A percentile compares a stretch with the other conserved stretches of the same genome.
These are phyloP conservation scores for Troglohyphantes excavatus DNA, from an alignment of 2,888 invertebrate species.

Conservation along the genomic window DNA sequence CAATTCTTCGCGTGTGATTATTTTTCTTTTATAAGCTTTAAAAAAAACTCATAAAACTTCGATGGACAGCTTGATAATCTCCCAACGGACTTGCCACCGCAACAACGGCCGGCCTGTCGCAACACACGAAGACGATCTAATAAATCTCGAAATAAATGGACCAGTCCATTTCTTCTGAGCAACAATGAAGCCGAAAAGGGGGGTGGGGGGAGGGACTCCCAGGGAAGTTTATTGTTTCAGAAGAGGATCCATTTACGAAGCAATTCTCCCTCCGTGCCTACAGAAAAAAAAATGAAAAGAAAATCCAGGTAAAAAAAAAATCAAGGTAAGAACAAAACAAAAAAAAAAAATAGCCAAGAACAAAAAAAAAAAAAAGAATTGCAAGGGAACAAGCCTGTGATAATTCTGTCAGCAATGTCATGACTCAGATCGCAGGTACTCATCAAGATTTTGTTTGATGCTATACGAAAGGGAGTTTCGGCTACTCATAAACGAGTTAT, in stretches of 20 bases:
- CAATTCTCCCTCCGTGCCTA: slow-evolving; percentile 18
- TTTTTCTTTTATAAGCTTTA: background rate
- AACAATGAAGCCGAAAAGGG: slow-evolving; percentile 26
- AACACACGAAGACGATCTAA: background rate
- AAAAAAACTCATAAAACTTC: background rate
- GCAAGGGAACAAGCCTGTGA: background rate
- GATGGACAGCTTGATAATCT: background rate
- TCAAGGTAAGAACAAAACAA: background rate
- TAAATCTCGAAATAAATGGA: slow-evolving; percentile 7
- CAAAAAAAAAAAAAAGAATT: background rate
- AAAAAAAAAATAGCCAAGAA: background rate
- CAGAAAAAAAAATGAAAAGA: slow-evolving; percentile 3
- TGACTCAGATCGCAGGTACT: slow-evolving; percentile 55
- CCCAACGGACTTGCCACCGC: background rate
- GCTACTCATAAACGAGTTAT: slow-evolving; percentile 57
- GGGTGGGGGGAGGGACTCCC: background rate
- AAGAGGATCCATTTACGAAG: slow-evolving; percentile 24
- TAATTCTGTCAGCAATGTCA: slow-evolving; percentile 50
- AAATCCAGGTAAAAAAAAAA: background rate
- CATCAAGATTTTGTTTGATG: slow-evolving; percentile 48
- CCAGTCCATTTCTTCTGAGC: background rate
- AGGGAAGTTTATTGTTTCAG: slow-evolving; percentile 49
- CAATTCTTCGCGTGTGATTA: background rate
- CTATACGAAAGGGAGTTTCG: slow-evolving; percentile 59
- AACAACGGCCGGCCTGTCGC: background rate